Base-by-base conservation (phyloP, 2,797 vertebrate genomes). In the Melanotaenia pygmaea region DNA sequence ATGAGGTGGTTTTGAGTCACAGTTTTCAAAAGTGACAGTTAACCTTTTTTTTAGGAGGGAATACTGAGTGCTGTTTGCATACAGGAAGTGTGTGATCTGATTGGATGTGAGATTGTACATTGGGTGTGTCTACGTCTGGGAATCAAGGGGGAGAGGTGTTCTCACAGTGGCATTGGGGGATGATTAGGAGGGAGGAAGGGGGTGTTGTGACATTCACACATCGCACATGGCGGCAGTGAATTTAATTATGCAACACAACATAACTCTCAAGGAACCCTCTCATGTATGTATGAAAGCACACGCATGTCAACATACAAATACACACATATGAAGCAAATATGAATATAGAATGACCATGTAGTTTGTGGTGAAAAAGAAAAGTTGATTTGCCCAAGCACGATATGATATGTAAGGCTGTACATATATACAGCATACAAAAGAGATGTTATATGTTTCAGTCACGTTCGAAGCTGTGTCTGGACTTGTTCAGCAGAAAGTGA, bases 81-180 rank as follows among this genome's bases (percentile, higher is more conserved):
- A 45, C 13, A 45, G 64, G 68, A 67, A 70, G 28, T 1, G 51
- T 69, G 59, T 30, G 58, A 70, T 85, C 54, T 59, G 75, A 92
- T 94, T 89, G 87, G 88, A 26, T 71, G 69, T 40, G 53, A 79
- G 72, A 28, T 67, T 75, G 72, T 58, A 35, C 20, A 35, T 37
- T 76, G 86, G 91, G 89, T 72, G 90, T 90, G 90, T 75, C 57
- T 59, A n/a, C 0, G 87, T 93, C 89, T 95, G 94, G 94, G 95
- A 95, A 95, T 93, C 86, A 85, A 87, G 87, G 87, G 86, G 82
- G 74, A 73, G 91, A 88, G 87, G 85, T 86, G 86, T 95, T 95
- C 95, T 95, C 95, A 95, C 95, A 95, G 90, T 75, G 67, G 72
- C 20, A 34, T 61, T 67, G 61, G 65, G 67, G 56, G 72, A 59